These are phyloP conservation scores for Nebria salina DNA, from an alignment of 2,888 invertebrate species.

Conservation along the genomic window DNA sequence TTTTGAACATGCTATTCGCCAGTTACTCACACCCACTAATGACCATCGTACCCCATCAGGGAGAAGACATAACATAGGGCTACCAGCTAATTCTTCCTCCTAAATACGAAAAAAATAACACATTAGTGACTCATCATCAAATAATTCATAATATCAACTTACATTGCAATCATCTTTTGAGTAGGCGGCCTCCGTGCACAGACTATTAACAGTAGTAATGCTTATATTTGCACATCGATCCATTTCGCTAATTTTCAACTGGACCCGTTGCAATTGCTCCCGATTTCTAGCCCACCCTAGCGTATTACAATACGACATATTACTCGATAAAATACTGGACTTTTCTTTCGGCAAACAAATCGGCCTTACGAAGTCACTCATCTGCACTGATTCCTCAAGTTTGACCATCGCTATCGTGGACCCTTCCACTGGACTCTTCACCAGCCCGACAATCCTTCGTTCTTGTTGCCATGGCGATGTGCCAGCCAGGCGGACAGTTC, in stretches of 20 bases:
- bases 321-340: constrained; percentile 54
- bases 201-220: constrained; percentile 82
- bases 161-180: constrained; percentile 86
- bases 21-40: constrained; percentile 81
- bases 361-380: constrained; percentile 86
- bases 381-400: constrained; percentile 76
- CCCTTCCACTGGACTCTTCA: constrained; percentile 89
- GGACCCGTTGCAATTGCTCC: constrained; percentile 83
- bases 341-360: constrained; percentile 78
- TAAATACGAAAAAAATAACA: constrained; percentile 59
- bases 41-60: constrained; percentile 80
- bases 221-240: constrained; percentile 86
- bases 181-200: constrained; percentile 83
- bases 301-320: constrained; percentile 76
- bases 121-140: no score
- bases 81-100: constrained; percentile 91
- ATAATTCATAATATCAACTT: constrained; percentile 60
- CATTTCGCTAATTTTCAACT: constrained; percentile 80
- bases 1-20: constrained; percentile 86
- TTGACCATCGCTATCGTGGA: constrained; percentile 85
- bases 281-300: constrained; percentile 87
- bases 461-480: constrained; percentile 91
- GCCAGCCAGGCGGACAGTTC: constrained; percentile 76
- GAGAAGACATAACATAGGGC: constrained; percentile 84
- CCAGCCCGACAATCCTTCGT: constrained; percentile 83